Percentiles rank a stretch among this genome's conserved stretches.
phyloP scores from a whole-genome alignment of 1,140 invertebrate species.

The Drosophila sucinea region DNA sequence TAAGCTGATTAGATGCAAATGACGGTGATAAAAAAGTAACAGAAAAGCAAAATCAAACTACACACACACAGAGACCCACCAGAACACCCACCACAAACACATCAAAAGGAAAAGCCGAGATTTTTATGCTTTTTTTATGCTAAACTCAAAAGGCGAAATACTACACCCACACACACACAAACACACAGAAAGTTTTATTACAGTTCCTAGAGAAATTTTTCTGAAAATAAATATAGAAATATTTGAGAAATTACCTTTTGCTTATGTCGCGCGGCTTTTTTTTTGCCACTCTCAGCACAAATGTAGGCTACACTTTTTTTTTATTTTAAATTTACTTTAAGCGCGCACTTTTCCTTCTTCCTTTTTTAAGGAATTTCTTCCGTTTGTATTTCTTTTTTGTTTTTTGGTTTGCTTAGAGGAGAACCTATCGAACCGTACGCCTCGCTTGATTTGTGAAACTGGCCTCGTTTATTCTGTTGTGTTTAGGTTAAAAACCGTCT shows the following conservation, averaged over 20 bases:
- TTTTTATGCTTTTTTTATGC: conserved; percentile 76
- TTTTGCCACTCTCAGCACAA: conserved; percentile 29
- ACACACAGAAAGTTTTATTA: conserved; percentile 48
- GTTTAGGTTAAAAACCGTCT: conserved; percentile 67
- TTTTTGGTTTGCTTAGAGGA: not conserved
- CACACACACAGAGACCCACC: conserved; percentile 45
- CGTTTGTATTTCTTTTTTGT: not conserved
- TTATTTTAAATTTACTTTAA: conserved; percentile 47
- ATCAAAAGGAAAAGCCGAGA: conserved; percentile 40
- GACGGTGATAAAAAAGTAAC: conserved; percentile 57
- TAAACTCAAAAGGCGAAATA: conserved; percentile 23
- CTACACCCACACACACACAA: not conserved
- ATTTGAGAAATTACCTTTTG: conserved; percentile 14
- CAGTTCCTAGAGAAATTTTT: not conserved
- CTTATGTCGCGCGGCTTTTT: not conserved
- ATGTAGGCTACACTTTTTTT: conserved; percentile 59
- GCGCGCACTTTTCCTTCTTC: conserved; percentile 71
- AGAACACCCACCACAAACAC: conserved; percentile 37
- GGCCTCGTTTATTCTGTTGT: conserved; percentile 69
- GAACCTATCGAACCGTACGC: conserved; percentile 80
- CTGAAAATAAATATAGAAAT: not conserved
- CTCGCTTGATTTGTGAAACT: conserved; percentile 81
- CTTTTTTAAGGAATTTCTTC: conserved; percentile 26
- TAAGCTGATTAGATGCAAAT: conserved; percentile 75
- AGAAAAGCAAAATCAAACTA: conserved; percentile 63